phyloP scores from a whole-genome alignment of 2,888 invertebrate genomes.

The Aphidoletes aphidimyza region DNA sequence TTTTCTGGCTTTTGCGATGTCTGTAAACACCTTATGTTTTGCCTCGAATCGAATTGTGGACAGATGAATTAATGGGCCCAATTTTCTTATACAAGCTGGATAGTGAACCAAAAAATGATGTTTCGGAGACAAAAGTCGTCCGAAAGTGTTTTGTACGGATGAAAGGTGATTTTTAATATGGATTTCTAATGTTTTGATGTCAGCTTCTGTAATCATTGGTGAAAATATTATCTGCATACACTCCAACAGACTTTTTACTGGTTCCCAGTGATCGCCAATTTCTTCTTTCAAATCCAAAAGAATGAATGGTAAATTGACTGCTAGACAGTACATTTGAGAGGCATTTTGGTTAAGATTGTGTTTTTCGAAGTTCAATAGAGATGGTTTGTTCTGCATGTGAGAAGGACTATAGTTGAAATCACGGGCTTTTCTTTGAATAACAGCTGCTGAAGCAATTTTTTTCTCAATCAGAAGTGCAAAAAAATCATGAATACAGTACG shows the following conservation, averaged over 20 bases:
- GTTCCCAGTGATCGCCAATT: background rate
- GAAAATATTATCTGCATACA: slow-evolving; percentile 20
- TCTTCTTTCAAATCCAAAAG: background rate
- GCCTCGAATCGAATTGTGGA: slow-evolving; percentile 19
- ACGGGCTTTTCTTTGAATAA: slow-evolving; percentile 56
- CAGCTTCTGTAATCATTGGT: background rate
- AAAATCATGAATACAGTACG: slow-evolving; percentile 55
- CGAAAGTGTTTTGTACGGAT: background rate
- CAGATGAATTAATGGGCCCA: background rate
- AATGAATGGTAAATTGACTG: slow-evolving; percentile 8
- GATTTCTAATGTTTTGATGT: background rate
- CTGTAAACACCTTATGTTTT: background rate
- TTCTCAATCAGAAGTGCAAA: slow-evolving; percentile 54
- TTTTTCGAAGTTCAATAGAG: background rate
- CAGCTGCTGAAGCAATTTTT: slow-evolving; percentile 54
- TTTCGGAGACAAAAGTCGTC: background rate
- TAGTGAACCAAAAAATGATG: slow-evolving; percentile 17
- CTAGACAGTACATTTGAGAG: background rate
- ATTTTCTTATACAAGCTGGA: background rate
- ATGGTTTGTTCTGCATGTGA: slow-evolving; percentile 52
- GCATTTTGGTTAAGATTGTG: slow-evolving; percentile 25
- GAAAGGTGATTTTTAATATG: background rate
- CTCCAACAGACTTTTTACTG: background rate
- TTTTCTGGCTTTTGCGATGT: background rate
- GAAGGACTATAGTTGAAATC: slow-evolving; percentile 56